phyloP scores from a whole-genome alignment of 2,888 invertebrate genomes.

The Fragum fragum region DNA sequence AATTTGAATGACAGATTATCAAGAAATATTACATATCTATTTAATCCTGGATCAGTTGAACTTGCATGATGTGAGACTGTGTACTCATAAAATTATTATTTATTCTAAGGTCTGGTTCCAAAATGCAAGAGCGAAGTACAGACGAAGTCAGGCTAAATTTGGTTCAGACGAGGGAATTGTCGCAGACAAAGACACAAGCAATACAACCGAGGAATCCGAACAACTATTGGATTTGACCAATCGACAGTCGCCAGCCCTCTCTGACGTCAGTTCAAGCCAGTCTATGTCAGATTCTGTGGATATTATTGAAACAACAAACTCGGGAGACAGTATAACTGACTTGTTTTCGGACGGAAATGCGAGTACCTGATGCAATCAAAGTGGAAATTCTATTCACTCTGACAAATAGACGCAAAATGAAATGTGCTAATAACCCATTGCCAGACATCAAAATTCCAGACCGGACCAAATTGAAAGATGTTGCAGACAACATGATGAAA shows the following conservation, averaged over 20 bases:
- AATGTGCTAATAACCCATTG: too few species aligned
- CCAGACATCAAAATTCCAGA: too few species aligned
- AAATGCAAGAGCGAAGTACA: slow-evolving; percentile 99
- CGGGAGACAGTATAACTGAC: slow-evolving; percentile 32
- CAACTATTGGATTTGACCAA: slow-evolving; percentile 76
- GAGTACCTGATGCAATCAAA: slow-evolving; percentile 20
- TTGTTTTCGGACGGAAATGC: slow-evolving; percentile 40
- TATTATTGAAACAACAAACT: slow-evolving; percentile 16
- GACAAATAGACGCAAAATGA: too few species aligned
- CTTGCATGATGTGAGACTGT: too few species aligned
- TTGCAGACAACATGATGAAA: too few species aligned
- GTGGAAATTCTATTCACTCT: too few species aligned
- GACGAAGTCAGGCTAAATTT: slow-evolving; percentile 92
- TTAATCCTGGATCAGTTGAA: too few species aligned
- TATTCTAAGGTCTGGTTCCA: slow-evolving; percentile 99
- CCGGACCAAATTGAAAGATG: too few species aligned
- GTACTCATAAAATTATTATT: too few species aligned
- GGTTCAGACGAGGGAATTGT: slow-evolving; percentile 62
- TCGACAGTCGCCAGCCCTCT: slow-evolving; percentile 80
- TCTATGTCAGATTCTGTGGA: slow-evolving; percentile 79
- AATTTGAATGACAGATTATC: too few species aligned
- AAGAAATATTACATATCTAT: too few species aligned
- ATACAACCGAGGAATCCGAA: slow-evolving; percentile 63
- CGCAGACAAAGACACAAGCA: slow-evolving; percentile 55
- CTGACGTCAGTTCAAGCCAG: slow-evolving; percentile 81